Percentiles rank a stretch among this genome's conserved stretches.
Evolutionary conservation across 2,113 vertebrate genomes (phyloP).

Genomic region (Pedionomus torquatus): DNA sequence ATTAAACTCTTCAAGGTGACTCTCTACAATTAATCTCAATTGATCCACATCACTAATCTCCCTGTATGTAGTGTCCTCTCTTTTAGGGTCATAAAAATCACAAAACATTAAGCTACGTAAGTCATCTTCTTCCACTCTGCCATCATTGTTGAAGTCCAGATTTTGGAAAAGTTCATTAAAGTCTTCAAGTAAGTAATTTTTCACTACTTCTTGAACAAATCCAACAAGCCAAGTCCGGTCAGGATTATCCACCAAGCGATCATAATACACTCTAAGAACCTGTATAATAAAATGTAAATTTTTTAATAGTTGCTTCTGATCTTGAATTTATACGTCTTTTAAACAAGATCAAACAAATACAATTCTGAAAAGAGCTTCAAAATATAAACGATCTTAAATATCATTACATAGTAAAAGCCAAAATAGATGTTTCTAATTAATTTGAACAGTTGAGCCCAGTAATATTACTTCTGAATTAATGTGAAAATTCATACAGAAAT

Average conservation of each 20-base stretch:
- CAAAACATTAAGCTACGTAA: constrained; percentile 92
- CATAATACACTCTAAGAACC: constrained; percentile 91
- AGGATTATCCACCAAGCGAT: constrained; percentile 85
- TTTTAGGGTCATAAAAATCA: constrained; percentile 88
- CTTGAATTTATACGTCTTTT: background rate
- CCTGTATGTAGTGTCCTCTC: constrained; percentile 85
- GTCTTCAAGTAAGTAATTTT: constrained; percentile 78
- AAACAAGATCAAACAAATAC: background rate
- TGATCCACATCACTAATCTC: constrained; percentile 78
- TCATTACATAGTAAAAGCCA: background rate
- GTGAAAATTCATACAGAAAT: background rate
- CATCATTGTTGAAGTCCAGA: constrained; percentile 83
- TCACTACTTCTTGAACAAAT: constrained; percentile 77
- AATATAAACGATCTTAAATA: background rate
- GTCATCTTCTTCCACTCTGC: constrained; percentile 86
- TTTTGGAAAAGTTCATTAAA: constrained; percentile 85
- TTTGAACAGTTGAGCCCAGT: background rate
- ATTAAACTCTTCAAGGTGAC: constrained; percentile 88
- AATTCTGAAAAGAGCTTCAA: background rate
- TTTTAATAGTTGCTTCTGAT: background rate
- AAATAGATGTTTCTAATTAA: background rate
- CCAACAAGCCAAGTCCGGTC: constrained; percentile 85
- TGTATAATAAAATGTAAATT: constrained; percentile 23
- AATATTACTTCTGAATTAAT: background rate
- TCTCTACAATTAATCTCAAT: constrained; percentile 81